Conservation (phyloP, 1,140 invertebrate species). For the Sitophilus oryzae region DNA sequence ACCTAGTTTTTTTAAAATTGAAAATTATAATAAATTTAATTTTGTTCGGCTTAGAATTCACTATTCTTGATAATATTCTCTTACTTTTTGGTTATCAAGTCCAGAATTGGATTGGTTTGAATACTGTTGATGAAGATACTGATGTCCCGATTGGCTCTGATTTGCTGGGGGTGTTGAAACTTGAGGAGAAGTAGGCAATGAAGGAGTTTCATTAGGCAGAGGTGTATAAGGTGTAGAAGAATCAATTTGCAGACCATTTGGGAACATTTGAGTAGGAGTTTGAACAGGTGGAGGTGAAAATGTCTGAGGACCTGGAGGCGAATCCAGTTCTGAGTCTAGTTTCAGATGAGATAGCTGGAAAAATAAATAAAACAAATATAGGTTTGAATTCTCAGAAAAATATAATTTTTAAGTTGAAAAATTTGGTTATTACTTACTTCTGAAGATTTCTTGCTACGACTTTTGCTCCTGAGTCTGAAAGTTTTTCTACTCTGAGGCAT, state of each 20-base stretch:
- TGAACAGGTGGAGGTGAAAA: background rate
- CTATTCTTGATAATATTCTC: too few relatives aligned
- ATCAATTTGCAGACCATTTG: conserved; percentile 17
- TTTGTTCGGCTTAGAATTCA: too few relatives aligned
- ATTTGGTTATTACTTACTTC: conserved; percentile 7
- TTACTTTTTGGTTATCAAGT: conserved; percentile 13
- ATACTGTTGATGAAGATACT: conserved; percentile 4
- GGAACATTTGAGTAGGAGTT: conserved; percentile 7
- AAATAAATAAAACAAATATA: conserved; percentile 1
- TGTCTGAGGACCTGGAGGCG: conserved; percentile 2
- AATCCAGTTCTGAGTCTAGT: conserved; percentile 18
- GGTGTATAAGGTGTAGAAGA: conserved; percentile 21
- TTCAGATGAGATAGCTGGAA: conserved; percentile 25
- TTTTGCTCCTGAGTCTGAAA: conserved; percentile 75
- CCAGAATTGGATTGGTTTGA: conserved; percentile 13
- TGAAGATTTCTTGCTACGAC: conserved; percentile 40
- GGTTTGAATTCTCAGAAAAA: background rate
- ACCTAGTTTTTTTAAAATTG: too few relatives aligned
- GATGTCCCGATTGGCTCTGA: background rate
- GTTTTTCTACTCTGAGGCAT: conserved; percentile 92
- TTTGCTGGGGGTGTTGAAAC: conserved; percentile 1
- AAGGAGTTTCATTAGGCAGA: conserved; percentile 13
- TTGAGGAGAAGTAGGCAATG: conserved; percentile 7
- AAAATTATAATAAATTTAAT: too few relatives aligned
- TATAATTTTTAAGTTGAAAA: background rate